phyloP scores from a whole-genome alignment of 2,888 invertebrate genomes.

The Hydropsyche betteni region DNA sequence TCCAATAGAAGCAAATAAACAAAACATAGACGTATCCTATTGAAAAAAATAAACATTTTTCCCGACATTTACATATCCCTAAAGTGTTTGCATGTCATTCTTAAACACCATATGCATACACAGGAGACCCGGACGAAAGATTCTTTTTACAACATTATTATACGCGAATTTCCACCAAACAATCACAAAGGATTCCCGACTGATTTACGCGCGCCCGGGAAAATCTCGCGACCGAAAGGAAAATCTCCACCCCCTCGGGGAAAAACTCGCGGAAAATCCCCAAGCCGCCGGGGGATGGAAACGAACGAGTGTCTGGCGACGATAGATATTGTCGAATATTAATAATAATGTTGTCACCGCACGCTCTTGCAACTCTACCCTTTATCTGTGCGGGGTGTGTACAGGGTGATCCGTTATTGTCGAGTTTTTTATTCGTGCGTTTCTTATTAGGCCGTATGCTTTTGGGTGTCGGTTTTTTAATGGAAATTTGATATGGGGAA shows the following conservation, averaged over 20 bases:
- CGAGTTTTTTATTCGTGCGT: not conserved
- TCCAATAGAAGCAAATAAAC: too few relatives aligned
- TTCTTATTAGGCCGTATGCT: too few relatives aligned
- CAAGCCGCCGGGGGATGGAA: not conserved
- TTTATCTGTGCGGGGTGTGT: too few relatives aligned
- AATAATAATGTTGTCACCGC: not conserved
- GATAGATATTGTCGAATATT: conserved; percentile 23
- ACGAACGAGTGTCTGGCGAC: conserved; percentile 15
- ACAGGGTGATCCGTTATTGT: not conserved
- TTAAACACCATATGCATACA: too few relatives aligned
- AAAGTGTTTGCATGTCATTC: too few relatives aligned
- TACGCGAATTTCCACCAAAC: conserved; percentile 17
- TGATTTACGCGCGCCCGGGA: conserved; percentile 10
- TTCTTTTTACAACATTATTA: conserved; percentile 5
- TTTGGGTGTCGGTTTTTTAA: too few relatives aligned
- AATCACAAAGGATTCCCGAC: conserved; percentile 29
- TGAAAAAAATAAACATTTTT: too few relatives aligned
- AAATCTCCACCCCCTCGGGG: not conserved
- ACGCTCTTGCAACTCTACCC: too few relatives aligned
- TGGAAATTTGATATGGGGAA: too few relatives aligned
- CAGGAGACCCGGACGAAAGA: not conserved
- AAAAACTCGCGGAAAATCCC: conserved; percentile 15
- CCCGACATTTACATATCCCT: too few relatives aligned
- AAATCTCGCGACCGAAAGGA: too few relatives aligned
- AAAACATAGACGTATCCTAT: too few relatives aligned